Base-by-base conservation (phyloP, 2,888 invertebrate genomes). In the Tiliacea aurago region DNA sequence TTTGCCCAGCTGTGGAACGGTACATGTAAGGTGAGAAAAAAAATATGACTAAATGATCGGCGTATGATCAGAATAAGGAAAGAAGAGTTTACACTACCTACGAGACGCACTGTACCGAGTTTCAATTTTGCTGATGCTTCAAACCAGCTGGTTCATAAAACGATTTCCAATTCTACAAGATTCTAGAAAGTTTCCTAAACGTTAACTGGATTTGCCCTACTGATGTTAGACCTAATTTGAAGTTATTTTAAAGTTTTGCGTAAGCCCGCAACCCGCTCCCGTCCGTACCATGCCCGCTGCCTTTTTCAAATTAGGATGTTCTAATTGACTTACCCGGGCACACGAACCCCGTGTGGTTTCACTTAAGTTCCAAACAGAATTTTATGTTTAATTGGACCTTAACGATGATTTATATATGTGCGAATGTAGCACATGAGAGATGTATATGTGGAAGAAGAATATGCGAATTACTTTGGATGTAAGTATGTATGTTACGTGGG, bases 291-390 rank as follows among this genome's bases (percentile, higher is more conserved):
- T 63, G n/a, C 5, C 20, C 75, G 11, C 33, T 43, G 20, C 63
- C 56, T 67, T 53, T 62, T 47, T 55, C 20, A 78, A 85, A 83
- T 85, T 78, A 69, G 76, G 65, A 58, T 70, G 55, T 59, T 68
- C 75, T 85, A 87, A 85, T 83, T 86, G 77, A 86, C 74, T 85
- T 80, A 78, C 77, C 73, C 70, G 64, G 63, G 70, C 67, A 61
- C 51, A 70, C 49, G 61, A 75, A 58, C 58, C 66, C 51, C 49
- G 63, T 65, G 74, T 47, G 83, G 72, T 78, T 74, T 82, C 37
- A 63, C 51, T 74, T 73, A 73, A 74, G 63, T 73, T 82, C 41
- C 63, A 82, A 75, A 85, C 74, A 78, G 74, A 85, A 85, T 82
- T 78, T 85, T 70, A 70, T 72, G 73, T 78, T 71, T 84, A 81